A percentile compares a stretch with the other conserved stretches of the same genome.
Evolutionary conservation across 2,113 vertebrate species (phyloP).

Genomic region (Rousettus leschenaultii): DNA sequence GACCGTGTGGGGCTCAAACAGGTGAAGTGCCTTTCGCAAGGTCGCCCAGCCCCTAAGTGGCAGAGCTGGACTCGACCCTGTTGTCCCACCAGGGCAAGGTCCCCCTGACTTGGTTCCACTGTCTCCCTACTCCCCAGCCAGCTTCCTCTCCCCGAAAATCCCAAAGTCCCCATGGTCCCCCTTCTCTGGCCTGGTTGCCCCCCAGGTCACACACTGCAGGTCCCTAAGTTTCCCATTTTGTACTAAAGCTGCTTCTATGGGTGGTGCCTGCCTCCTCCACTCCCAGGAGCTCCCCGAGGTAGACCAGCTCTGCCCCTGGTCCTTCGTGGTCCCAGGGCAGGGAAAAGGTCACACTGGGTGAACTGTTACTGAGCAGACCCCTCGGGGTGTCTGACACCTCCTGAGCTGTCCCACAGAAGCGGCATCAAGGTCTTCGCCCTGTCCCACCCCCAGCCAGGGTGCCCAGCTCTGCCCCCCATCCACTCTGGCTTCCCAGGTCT

Average conservation of each 20-base stretch:
- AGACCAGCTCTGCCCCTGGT: not conserved
- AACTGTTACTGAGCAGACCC: not conserved
- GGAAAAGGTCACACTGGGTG: not conserved
- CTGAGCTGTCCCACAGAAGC: not conserved
- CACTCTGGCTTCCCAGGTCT: not conserved
- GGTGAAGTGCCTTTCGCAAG: not conserved
- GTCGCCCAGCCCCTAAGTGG: not conserved
- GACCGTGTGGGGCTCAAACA: not conserved
- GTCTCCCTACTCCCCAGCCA: not conserved
- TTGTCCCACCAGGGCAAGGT: not conserved
- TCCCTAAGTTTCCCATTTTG: not conserved
- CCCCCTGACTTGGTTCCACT: not conserved
- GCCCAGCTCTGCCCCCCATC: not conserved
- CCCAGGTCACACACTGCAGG: not conserved
- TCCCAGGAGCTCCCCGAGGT: not conserved
- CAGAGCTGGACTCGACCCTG: not conserved
- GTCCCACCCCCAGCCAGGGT: accelerated
- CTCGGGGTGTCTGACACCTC: not conserved
- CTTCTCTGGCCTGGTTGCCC: not conserved
- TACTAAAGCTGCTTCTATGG: not conserved
- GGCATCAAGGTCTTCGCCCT: accelerated
- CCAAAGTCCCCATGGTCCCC: not conserved
- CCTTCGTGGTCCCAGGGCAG: not conserved
- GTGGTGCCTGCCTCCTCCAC: no score
- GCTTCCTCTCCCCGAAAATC: not conserved